These are phyloP conservation scores for Bruchidius siliquastri DNA, from an alignment of 2,888 invertebrate species.

Conservation along the genomic window DNA sequence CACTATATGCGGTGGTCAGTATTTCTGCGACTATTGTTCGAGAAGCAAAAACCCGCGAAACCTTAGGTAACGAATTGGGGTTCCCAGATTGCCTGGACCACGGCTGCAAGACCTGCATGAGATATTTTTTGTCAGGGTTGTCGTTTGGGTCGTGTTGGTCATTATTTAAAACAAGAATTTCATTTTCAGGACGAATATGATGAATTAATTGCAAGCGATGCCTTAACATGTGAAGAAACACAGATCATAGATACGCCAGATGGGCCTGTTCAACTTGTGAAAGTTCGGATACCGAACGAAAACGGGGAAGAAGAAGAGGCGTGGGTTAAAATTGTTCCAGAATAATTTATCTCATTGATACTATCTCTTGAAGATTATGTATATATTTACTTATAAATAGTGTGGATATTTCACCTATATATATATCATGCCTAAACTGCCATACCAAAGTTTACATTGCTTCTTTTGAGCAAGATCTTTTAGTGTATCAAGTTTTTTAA, in stretches of 20 bases:
- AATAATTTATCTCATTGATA: neutral
- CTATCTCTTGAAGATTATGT: neutral
- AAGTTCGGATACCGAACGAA: slow-evolving; percentile 44
- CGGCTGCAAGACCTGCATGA: too few species aligned
- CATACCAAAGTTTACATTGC: neutral
- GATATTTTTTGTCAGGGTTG: too few species aligned
- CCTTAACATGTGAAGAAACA: slow-evolving; percentile 39
- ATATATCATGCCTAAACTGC: neutral
- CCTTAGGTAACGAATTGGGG: too few species aligned
- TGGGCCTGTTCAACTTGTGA: slow-evolving; percentile 44
- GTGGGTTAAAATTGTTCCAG: slow-evolving; percentile 46
- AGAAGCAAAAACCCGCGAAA: too few species aligned
- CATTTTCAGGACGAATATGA: slow-evolving; percentile 30
- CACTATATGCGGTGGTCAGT: too few species aligned
- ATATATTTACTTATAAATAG: neutral
- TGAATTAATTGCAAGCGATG: slow-evolving; percentile 35
- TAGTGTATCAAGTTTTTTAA: too few species aligned
- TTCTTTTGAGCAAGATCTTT: neutral
- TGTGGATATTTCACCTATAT: neutral
- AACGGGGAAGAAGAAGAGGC: slow-evolving; percentile 46
- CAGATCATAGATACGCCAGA: slow-evolving; percentile 46
- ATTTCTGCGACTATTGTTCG: too few species aligned
- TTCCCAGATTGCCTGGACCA: too few species aligned
- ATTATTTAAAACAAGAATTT: too few species aligned
- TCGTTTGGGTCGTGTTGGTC: too few species aligned